phyloP scores from a whole-genome alignment of 2,888 invertebrate species.

The Leptopilina drosophilae region DNA sequence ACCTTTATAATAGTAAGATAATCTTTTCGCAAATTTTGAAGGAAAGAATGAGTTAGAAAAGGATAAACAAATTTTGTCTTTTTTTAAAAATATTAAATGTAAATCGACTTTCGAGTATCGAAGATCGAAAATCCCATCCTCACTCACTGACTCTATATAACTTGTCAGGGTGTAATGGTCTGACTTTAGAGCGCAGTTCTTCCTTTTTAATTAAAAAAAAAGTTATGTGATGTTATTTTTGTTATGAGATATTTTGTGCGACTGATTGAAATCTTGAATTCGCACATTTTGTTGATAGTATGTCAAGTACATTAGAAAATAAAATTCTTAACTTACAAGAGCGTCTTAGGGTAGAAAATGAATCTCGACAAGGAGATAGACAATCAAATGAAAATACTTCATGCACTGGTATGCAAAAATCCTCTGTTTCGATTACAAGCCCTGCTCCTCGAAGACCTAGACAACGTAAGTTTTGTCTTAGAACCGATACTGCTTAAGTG shows the following conservation, averaged over 20 bases:
- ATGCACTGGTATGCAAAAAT: conserved; percentile 75
- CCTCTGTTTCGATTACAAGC: conserved; percentile 73
- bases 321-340: conserved; percentile 91
- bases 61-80: no score
- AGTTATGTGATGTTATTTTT: conserved; percentile 68
- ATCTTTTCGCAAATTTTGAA: no score
- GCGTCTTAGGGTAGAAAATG: conserved; percentile 85
- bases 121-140: no score
- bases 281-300: conserved; percentile 65
- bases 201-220: background rate
- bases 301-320: conserved; percentile 87
- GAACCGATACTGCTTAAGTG: background rate
- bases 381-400: conserved; percentile 77
- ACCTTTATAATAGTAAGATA: no score
- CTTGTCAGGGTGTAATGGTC: no score
- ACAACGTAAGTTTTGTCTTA: conserved; percentile 79
- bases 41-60: no score
- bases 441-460: conserved; percentile 79
- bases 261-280: conserved; percentile 52
- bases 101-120: no score
- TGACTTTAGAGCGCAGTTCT: conserved; percentile 3
- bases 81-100: no score
- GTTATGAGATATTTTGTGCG: conserved; percentile 64
- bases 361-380: conserved; percentile 81
- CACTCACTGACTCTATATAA: no score